Evolutionary conservation across 2,113 vertebrate genomes (phyloP).

Genomic region (Pogona vitticeps): DNA sequence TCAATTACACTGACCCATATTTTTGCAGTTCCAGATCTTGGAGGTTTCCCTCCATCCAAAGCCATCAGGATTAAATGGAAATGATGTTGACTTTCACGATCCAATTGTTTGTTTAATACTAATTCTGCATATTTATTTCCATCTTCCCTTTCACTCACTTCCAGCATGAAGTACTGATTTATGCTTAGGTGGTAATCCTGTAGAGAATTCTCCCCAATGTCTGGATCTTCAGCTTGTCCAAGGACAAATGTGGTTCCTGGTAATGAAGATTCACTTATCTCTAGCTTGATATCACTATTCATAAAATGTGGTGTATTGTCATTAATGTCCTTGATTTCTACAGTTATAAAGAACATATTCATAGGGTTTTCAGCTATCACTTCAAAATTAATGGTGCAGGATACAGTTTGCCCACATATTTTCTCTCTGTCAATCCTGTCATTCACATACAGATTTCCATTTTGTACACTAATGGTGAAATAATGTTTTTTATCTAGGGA

Average conservation of each 20-base stretch:
- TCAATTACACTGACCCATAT: slow-evolving; percentile 74
- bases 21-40: slow-evolving; percentile 65
- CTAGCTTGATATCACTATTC: slow-evolving; percentile 59
- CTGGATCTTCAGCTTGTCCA: slow-evolving; percentile 60
- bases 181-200: slow-evolving; percentile 58
- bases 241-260: slow-evolving; percentile 60
- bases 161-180: slow-evolving; percentile 56
- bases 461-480: slow-evolving; percentile 64
- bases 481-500: slow-evolving; percentile 61
- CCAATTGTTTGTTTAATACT: slow-evolving; percentile 65
- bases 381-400: slow-evolving; percentile 70
- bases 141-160: slow-evolving; percentile 53
- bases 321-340: slow-evolving; percentile 72
- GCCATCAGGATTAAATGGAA: slow-evolving; percentile 73
- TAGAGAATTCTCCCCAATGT: slow-evolving; percentile 60
- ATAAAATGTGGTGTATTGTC: slow-evolving; percentile 76
- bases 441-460: slow-evolving; percentile 72
- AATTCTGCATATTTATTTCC: slow-evolving; percentile 64
- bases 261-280: slow-evolving; percentile 66
- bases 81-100: slow-evolving; percentile 65
- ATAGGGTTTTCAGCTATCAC: slow-evolving; percentile 72
- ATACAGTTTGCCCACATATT: slow-evolving; percentile 63
- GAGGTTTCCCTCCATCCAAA: slow-evolving; percentile 74
- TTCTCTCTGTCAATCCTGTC: slow-evolving; percentile 76
- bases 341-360: slow-evolving; percentile 68